Evolutionary conservation across 2,113 vertebrate species (phyloP).

Genomic region (Dasyornis broadbenti): DNA sequence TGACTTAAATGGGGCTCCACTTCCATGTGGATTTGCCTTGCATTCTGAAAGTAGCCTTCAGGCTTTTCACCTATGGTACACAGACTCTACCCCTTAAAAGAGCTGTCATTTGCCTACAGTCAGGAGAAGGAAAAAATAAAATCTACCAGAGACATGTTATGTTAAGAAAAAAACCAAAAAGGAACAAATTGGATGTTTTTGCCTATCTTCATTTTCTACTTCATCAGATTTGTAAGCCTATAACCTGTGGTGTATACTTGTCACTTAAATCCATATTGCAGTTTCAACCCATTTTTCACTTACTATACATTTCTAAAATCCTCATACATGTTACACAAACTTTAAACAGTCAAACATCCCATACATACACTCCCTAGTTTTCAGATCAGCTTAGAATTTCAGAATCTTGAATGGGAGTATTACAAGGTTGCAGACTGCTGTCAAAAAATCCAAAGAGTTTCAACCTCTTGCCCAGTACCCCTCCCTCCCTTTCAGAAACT

Average conservation of each 20-base stretch:
- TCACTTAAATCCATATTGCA: neutral
- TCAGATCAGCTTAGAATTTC: neutral
- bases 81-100: neutral
- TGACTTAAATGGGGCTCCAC: constrained; percentile 5
- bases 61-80: neutral
- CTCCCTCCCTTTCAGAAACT: neutral
- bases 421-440: neutral
- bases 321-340: neutral
- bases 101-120: neutral
- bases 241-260: neutral
- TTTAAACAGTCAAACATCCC: neutral
- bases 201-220: neutral
- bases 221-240: constrained; percentile 17
- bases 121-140: neutral
- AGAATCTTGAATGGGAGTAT: neutral
- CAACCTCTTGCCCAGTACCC: neutral
- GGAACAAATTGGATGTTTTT: neutral
- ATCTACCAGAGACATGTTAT: neutral
- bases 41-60: constrained; percentile 12
- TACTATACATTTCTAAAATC: constrained; percentile 52
- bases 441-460: neutral
- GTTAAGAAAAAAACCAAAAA: neutral
- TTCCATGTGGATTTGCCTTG: neutral
- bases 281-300: constrained; percentile 63
- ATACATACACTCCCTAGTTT: neutral